A percentile compares a stretch with the other conserved stretches of the same genome.
phyloP scores from a whole-genome alignment of 2,888 invertebrate genomes.

The Bombyx huttoni region DNA sequence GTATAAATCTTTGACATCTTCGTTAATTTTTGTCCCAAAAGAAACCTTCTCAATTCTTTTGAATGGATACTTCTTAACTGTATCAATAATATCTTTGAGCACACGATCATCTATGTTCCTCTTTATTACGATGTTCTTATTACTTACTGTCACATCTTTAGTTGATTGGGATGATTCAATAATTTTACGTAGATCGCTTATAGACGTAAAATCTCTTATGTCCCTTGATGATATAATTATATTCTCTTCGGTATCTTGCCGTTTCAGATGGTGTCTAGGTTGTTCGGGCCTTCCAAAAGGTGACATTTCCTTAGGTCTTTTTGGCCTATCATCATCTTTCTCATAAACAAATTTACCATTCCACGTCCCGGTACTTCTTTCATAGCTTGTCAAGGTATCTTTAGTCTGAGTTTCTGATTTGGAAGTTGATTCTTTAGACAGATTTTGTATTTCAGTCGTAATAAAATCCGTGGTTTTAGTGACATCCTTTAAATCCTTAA shows the following conservation, averaged over 20 bases:
- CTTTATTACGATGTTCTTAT: slow-evolving; percentile 60
- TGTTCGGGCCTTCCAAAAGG: slow-evolving; percentile 55
- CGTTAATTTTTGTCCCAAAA: slow-evolving; percentile 70
- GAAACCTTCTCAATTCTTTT: slow-evolving; percentile 67
- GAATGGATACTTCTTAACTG: slow-evolving; percentile 64
- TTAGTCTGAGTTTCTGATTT: slow-evolving; percentile 41
- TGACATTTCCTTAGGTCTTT: slow-evolving; percentile 51
- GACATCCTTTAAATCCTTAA: slow-evolving; percentile 33
- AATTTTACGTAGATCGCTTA: slow-evolving; percentile 58
- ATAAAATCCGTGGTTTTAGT: slow-evolving; percentile 46
- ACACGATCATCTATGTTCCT: slow-evolving; percentile 60
- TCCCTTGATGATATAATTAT: slow-evolving; percentile 62
- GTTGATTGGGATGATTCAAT: slow-evolving; percentile 55
- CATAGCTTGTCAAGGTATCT: slow-evolving; percentile 55
- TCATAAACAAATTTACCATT: slow-evolving; percentile 72
- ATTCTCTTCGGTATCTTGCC: slow-evolving; percentile 64
- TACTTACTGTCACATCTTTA: slow-evolving; percentile 57
- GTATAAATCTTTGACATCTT: slow-evolving; percentile 71
- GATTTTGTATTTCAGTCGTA: slow-evolving; percentile 59
- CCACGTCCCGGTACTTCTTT: slow-evolving; percentile 67
- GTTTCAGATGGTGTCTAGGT: slow-evolving; percentile 54
- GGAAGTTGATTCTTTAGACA: slow-evolving; percentile 50
- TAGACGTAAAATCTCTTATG: slow-evolving; percentile 64
- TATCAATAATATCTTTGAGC: slow-evolving; percentile 61
- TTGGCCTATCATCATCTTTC: slow-evolving; percentile 55